Percentiles rank a stretch among this genome's conserved stretches.
phyloP scores from a whole-genome alignment of 2,113 vertebrate genomes.

The Saguinus midas region DNA sequence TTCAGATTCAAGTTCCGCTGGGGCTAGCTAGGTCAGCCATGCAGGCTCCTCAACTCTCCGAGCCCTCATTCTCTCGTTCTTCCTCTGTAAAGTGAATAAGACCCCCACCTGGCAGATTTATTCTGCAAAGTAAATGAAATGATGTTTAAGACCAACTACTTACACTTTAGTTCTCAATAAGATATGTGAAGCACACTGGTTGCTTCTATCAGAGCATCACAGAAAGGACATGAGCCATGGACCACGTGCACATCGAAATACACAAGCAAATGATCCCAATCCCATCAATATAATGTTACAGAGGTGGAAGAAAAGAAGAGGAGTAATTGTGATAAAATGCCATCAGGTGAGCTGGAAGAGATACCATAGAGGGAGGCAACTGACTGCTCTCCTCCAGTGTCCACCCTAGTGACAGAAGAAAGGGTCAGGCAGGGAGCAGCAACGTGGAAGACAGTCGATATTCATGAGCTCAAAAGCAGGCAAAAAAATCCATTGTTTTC shows the following conservation, averaged over 20 bases:
- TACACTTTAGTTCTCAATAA: neutral
- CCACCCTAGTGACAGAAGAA: neutral
- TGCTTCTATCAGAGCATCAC: accelerated
- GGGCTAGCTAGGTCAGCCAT: accelerated
- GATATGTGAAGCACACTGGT: accelerated
- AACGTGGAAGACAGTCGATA: neutral
- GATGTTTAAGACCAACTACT: neutral
- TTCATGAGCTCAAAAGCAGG: neutral
- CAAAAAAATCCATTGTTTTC: neutral
- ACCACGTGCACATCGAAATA: accelerated
- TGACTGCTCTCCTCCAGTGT: neutral
- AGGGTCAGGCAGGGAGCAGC: neutral
- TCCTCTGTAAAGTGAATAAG: neutral
- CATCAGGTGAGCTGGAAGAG: neutral
- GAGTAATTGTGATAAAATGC: neutral
- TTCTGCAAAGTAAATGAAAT: neutral
- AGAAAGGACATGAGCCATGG: neutral
- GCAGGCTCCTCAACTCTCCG: neutral
- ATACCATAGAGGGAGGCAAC: neutral
- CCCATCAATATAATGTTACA: neutral
- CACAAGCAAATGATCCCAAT: neutral
- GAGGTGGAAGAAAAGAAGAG: neutral
- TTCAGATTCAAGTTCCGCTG: neutral
- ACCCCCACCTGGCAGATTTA: neutral
- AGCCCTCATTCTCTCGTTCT: neutral